Conservation (phyloP, 2,888 invertebrate genomes). For the Acanthococcus lagerstroemiae region DNA sequence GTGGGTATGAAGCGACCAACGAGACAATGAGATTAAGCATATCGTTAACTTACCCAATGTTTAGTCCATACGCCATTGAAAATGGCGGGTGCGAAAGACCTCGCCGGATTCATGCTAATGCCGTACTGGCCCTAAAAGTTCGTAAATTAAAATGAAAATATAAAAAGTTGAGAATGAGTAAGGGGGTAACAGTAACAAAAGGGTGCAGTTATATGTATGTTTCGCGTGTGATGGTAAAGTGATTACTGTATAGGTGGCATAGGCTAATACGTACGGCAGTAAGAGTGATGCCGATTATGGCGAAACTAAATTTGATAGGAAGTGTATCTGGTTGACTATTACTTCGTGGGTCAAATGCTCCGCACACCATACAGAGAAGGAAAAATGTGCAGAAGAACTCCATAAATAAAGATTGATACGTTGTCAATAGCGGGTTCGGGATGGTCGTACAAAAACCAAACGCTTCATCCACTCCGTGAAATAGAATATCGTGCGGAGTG, state of each 20-base stretch:
- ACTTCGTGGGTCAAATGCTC: conserved; percentile 57
- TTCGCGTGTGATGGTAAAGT: too few species aligned
- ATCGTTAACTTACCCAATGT: conserved; percentile 52
- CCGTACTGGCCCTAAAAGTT: conserved; percentile 47
- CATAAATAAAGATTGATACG: conserved; percentile 45
- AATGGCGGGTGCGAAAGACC: conserved; percentile 60
- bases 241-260: too few species aligned
- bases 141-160: not conserved
- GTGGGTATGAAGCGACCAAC: too few species aligned
- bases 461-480: conserved; percentile 27
- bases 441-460: conserved; percentile 54
- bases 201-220: too few species aligned
- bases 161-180: too few species aligned
- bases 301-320: conserved; percentile 43
- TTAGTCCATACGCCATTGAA: conserved; percentile 54
- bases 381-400: conserved; percentile 56
- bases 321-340: conserved; percentile 41
- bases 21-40: not conserved
- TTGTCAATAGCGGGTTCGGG: conserved; percentile 45
- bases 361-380: conserved; percentile 56
- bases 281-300: conserved; percentile 38
- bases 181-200: not conserved
- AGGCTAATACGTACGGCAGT: conserved; percentile 13
- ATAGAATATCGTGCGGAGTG: conserved; percentile 32
- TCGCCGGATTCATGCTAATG: conserved; percentile 59